Evolutionary conservation across 1,140 invertebrate genomes (phyloP).

Genomic region (Zaprionus lachaisei): DNA sequence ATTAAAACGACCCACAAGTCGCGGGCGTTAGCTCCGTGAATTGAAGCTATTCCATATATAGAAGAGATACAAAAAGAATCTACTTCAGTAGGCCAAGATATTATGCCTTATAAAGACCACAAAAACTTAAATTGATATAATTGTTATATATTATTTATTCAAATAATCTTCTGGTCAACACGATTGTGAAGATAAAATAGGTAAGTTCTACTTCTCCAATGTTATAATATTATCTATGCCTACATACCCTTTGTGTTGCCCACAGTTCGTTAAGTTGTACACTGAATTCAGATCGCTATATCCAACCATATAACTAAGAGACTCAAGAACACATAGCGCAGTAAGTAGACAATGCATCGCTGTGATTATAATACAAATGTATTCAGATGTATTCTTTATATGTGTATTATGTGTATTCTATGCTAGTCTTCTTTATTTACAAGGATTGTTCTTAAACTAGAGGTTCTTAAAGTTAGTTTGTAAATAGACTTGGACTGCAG

Average conservation of each 20-base stretch:
- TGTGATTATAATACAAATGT: too few species aligned
- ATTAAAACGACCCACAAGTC: too few species aligned
- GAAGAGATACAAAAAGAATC: too few species aligned
- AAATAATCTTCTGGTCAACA: conserved; percentile 42
- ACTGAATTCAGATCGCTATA: conserved; percentile 21
- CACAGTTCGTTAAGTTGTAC: conserved; percentile 25
- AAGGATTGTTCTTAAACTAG: conserved; percentile 7
- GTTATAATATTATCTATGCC: neutral
- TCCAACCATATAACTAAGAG: conserved; percentile 8
- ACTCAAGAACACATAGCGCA: conserved; percentile 14
- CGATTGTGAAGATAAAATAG: conserved; percentile 21
- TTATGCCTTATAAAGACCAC: conserved; percentile 29
- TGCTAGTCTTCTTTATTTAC: conserved; percentile 14
- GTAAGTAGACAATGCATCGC: conserved; percentile 17
- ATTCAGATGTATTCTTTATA: neutral
- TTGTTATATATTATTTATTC: conserved; percentile 45
- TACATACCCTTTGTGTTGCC: neutral
- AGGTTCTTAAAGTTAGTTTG: neutral
- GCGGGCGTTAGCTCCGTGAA: too few species aligned
- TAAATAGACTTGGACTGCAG: neutral
- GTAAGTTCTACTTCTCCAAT: conserved; percentile 30
- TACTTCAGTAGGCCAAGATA: conserved; percentile 14
- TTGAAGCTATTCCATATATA: too few species aligned
- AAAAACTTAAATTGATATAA: conserved; percentile 30
- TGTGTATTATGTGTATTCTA: neutral